Evolutionary conservation across 2,888 invertebrate genomes (phyloP).

Genomic region (Subacronicta megacephala): DNA sequence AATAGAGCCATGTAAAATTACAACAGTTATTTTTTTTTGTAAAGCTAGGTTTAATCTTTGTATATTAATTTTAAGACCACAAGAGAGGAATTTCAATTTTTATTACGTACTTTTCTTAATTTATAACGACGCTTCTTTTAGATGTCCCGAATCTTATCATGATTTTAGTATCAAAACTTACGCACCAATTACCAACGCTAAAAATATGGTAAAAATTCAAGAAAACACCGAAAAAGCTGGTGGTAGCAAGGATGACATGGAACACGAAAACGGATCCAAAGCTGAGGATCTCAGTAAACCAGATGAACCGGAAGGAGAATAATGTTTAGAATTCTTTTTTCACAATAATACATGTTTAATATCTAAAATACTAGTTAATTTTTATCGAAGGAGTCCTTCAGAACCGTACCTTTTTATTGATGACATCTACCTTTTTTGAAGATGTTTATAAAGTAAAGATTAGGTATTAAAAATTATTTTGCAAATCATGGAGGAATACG

Average conservation of each 20-base stretch:
- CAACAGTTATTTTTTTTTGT: too few species aligned
- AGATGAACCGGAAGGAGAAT: not conserved
- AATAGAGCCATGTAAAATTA: not conserved
- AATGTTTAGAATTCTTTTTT: not conserved
- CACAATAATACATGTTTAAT: too few species aligned
- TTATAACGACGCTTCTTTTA: slow-evolving; percentile 6
- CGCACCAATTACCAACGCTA: not conserved
- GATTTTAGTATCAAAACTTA: slow-evolving; percentile 30
- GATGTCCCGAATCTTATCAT: slow-evolving; percentile 41
- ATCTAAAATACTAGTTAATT: not conserved
- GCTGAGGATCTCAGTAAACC: not conserved
- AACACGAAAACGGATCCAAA: not conserved
- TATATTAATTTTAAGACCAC: too few species aligned
- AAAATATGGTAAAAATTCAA: not conserved
- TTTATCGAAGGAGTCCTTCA: not conserved
- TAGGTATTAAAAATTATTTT: too few species aligned
- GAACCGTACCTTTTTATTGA: too few species aligned
- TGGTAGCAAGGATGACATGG: not conserved
- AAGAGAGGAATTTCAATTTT: too few species aligned
- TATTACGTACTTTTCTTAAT: too few species aligned
- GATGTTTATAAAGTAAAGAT: too few species aligned
- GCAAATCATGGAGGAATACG: too few species aligned
- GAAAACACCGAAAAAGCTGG: not conserved
- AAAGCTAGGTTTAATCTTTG: too few species aligned
- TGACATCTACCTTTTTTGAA: too few species aligned